A percentile compares a stretch with the other conserved stretches of the same genome.
Conservation (phyloP, 1,140 invertebrate genomes). For the Pseudomyrmex pallidus region DNA sequence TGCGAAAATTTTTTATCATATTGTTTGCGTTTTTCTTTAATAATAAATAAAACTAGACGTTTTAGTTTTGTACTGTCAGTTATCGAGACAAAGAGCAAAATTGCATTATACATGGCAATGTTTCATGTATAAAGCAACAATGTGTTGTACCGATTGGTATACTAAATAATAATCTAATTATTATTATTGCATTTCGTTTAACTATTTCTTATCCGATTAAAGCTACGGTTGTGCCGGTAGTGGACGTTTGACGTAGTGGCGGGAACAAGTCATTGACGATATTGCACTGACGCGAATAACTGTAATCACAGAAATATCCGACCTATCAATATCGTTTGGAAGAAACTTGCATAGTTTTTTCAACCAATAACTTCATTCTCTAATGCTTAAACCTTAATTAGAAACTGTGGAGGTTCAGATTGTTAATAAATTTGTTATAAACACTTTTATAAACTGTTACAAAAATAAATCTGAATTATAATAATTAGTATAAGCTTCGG, state of each 20-base stretch:
- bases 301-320: constrained; percentile 88
- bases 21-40: not conserved
- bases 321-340: constrained; percentile 56
- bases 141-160: constrained; percentile 6
- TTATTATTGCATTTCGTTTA: constrained; percentile 29
- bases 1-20: not conserved
- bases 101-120: constrained; percentile 28
- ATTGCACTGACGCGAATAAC: constrained; percentile 95
- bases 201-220: constrained; percentile 37
- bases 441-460: not conserved
- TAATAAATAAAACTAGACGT: not conserved
- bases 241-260: constrained; percentile 84
- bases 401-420: not conserved
- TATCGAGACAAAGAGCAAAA: constrained; percentile 20
- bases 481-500: constrained; percentile 18
- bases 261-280: constrained; percentile 97
- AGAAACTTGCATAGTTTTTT: constrained; percentile 29
- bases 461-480: not conserved
- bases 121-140: constrained; percentile 37
- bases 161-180: constrained; percentile 10
- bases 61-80: constrained; percentile 25
- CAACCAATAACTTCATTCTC: constrained; percentile 44
- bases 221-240: constrained; percentile 76
- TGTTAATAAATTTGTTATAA: constrained; percentile 13
- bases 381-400: constrained; percentile 21